Evolutionary conservation across 2,797 vertebrate species (phyloP).

Genomic region (Pogonophryne albipinna): DNA sequence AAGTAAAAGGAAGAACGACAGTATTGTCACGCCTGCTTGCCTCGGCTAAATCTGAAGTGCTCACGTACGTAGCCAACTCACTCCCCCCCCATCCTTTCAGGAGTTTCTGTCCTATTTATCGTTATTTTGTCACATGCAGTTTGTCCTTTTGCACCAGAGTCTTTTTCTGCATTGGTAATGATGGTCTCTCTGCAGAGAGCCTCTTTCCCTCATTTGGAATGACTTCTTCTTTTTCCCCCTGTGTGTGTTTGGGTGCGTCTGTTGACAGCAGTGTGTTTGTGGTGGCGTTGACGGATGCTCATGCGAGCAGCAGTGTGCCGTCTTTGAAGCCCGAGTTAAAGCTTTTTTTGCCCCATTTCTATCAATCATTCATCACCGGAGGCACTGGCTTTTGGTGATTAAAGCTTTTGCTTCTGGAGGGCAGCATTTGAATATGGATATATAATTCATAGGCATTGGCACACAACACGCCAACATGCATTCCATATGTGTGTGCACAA

Average conservation of each 20-base stretch:
- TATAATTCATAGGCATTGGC: constrained; percentile 85
- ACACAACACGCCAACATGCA: constrained; percentile 44
- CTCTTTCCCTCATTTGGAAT: constrained; percentile 54
- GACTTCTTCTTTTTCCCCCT: too few relatives aligned
- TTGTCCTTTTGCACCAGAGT: constrained; percentile 78
- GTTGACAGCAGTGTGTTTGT: constrained; percentile 73
- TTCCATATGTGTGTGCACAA: constrained; percentile 36
- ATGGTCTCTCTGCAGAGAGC: constrained; percentile 65
- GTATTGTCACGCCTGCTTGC: constrained; percentile 66
- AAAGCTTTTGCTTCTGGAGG: constrained; percentile 82
- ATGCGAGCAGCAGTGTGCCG: constrained; percentile 67
- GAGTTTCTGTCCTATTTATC: constrained; percentile 81
- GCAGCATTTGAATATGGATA: constrained; percentile 84
- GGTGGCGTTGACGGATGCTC: constrained; percentile 75
- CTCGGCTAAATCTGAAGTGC: constrained; percentile 61
- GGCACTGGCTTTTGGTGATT: constrained; percentile 86
- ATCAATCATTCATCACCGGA: constrained; percentile 89
- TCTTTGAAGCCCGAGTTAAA: constrained; percentile 85
- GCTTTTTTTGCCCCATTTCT: constrained; percentile 86
- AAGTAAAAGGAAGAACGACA: constrained; percentile 54
- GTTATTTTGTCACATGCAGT: constrained; percentile 71
- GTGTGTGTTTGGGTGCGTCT: constrained; percentile 21
- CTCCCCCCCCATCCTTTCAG: constrained; percentile 43
- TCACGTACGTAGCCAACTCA: constrained; percentile 50
- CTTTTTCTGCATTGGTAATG: constrained; percentile 75